These are phyloP conservation scores for Himalopsyche japonica DNA, from an alignment of 2,888 invertebrate genomes.

Conservation along the genomic window DNA sequence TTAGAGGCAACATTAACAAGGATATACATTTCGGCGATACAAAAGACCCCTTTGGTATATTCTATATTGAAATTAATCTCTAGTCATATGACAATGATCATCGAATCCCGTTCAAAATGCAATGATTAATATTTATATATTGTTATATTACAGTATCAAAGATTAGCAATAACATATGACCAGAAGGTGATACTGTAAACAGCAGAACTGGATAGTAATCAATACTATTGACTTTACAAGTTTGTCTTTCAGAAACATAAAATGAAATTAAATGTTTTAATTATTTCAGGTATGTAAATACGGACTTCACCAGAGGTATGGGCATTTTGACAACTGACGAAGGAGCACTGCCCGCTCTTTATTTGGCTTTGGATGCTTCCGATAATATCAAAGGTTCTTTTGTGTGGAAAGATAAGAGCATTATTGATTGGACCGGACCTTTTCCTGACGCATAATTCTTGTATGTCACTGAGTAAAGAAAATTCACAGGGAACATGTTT, in stretches of 20 bases:
- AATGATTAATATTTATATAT: too few relatives aligned
- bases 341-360: conserved; percentile 61
- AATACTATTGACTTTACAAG: too few relatives aligned
- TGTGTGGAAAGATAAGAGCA: conserved; percentile 63
- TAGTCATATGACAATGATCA: too few relatives aligned
- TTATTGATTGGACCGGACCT: conserved; percentile 59
- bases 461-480: background rate
- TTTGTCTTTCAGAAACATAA: conserved; percentile 52
- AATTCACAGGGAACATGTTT: background rate
- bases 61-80: too few relatives aligned
- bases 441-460: conserved; percentile 13
- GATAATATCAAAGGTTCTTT: conserved; percentile 63
- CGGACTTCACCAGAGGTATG: conserved; percentile 71
- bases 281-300: conserved; percentile 76
- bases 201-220: too few relatives aligned
- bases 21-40: too few relatives aligned
- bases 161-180: too few relatives aligned
- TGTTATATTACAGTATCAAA: too few relatives aligned
- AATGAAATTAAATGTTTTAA: background rate
- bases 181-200: too few relatives aligned
- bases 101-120: too few relatives aligned
- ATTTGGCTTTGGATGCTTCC: conserved; percentile 59
- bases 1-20: too few relatives aligned
- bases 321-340: conserved; percentile 62
- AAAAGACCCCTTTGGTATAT: too few relatives aligned